Evolutionary conservation across 2,797 vertebrate species (phyloP).

Genomic region (Falco concolor): DNA sequence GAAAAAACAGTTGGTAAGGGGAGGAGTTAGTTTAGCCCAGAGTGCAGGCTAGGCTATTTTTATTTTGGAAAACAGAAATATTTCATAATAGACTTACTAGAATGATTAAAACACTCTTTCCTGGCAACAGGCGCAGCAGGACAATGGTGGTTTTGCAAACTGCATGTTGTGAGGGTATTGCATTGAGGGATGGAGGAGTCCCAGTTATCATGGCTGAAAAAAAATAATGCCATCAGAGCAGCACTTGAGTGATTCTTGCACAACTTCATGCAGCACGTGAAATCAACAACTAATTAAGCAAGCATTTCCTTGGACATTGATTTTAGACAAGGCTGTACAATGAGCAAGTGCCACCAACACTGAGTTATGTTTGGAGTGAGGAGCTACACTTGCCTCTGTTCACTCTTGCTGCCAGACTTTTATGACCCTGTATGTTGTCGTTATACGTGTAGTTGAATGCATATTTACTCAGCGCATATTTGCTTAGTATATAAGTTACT

Average conservation of each 20-base stretch:
- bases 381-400: neutral
- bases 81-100: neutral
- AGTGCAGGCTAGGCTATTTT: neutral
- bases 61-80: neutral
- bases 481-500: neutral
- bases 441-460: neutral
- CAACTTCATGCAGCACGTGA: neutral
- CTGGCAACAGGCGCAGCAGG: neutral
- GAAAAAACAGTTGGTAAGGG: neutral
- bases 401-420: neutral
- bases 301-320: neutral
- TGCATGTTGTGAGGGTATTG: neutral
- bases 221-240: neutral
- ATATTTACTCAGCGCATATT: neutral
- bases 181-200: neutral
- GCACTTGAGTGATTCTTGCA: neutral
- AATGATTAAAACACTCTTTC: conserved; percentile 1
- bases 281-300: neutral
- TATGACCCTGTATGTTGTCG: neutral
- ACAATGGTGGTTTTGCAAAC: neutral
- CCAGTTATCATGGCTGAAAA: neutral
- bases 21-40: neutral
- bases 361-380: neutral
- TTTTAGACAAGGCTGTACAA: neutral
- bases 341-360: neutral